Base-by-base conservation (phyloP, 53 echinoderm and acorn worm species). In the Holothuria leucospilota region DNA sequence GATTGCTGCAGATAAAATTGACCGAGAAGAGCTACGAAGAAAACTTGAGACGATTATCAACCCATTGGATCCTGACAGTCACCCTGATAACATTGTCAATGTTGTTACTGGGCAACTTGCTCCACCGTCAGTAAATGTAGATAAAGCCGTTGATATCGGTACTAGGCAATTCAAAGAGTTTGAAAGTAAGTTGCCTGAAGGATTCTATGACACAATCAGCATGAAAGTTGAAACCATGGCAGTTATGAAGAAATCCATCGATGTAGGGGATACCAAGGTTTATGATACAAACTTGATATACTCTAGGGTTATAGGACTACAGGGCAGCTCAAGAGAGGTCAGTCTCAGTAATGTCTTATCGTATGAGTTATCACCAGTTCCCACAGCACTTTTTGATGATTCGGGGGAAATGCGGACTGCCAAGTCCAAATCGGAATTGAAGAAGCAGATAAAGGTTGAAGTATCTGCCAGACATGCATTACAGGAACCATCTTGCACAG, bases 261-360 rank as follows among this genome's bases (percentile, higher is more conserved):
- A 85, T 25, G 59, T 85, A 29, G 90, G 85, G 20, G 81, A 90
- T n/a, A 60, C 41, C 11, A 90, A 90, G 26, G 85, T 85, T 6
- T 86, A 90, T 60, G 86, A 90, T 60, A 78, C 80, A 30, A 85
- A 90, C 12, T 21, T 85, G 58, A 86, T 90, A 18, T 90, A 85
- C 65, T 85, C 89, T 38, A 69, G 85, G 20, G 90, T 90, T 38
- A 68, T 86, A 28, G 81, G 86, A 5, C 59, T 86, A 68, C 77
- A 28, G 64, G 85, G 39, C 12, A 89, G 89, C 71, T 46, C 69
- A 16, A 77, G 79, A 71, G 89, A 89, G 20, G 25, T 89, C 6
- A 25, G 41, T 39, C n/a, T 89, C 5, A 24, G 71, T 24, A 66
- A 66, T 15, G 71, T 63, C 28, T 39, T 89, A 60, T 71, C 84